These are phyloP conservation scores for Phacellophora camtschatica DNA, from an alignment of 30 jellyfish, hydroid and myxozoan genomes.

Conservation along the genomic window DNA sequence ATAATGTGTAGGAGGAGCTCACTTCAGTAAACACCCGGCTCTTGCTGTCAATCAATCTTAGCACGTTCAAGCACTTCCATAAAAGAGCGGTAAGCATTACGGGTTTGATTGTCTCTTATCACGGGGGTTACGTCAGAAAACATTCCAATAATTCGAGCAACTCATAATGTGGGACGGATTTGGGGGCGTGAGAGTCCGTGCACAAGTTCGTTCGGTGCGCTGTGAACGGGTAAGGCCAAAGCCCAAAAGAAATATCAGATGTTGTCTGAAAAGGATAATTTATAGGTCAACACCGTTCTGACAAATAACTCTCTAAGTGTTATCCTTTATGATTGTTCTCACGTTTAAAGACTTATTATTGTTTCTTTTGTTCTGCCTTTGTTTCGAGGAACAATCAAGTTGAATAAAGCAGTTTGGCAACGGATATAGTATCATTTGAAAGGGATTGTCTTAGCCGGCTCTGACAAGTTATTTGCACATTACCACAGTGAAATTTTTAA, in stretches of 20 bases:
- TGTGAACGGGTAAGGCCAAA: conserved; percentile 3
- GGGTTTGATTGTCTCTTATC: conserved; percentile 25
- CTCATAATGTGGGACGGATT: neutral
- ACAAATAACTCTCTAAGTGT: conserved; percentile 49
- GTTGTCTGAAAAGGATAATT: conserved; percentile 39
- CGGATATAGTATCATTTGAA: conserved; percentile 63
- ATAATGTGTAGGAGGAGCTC: conserved; percentile 31
- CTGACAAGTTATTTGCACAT: neutral
- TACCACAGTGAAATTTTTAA: neutral
- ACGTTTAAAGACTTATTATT: conserved; percentile 29
- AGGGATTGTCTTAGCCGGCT: neutral
- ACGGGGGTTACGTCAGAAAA: conserved; percentile 41
- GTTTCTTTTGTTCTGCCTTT: conserved; percentile 40
- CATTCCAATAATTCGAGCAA: neutral
- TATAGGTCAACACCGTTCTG: conserved; percentile 63
- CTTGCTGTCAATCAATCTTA: conserved; percentile 34
- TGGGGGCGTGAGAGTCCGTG: neutral
- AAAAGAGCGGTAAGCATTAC: conserved; percentile 30
- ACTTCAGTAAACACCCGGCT: conserved; percentile 36
- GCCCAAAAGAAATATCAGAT: conserved; percentile 4
- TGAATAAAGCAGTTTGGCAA: conserved; percentile 54
- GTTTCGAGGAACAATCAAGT: conserved; percentile 3
- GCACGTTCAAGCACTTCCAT: conserved; percentile 34
- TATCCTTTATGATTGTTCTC: conserved; percentile 37
- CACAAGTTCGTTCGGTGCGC: neutral